These are phyloP conservation scores for Rhinoraja longicauda DNA, from an alignment of 2,797 vertebrate genomes.

Conservation along the genomic window DNA sequence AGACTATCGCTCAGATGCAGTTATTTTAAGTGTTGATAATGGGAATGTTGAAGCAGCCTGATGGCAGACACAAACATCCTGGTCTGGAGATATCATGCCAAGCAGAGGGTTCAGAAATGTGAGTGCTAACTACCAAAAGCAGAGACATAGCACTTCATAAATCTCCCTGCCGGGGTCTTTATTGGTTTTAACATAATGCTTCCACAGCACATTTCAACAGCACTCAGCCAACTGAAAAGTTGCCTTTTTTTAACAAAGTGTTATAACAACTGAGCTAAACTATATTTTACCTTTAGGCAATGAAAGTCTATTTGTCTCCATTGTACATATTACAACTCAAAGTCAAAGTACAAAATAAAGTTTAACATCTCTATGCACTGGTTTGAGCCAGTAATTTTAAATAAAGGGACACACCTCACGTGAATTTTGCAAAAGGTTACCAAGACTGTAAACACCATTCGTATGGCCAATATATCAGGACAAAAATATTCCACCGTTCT, in stretches of 20 bases:
- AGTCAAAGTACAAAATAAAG: background rate
- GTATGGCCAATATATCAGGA: background rate
- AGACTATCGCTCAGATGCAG: background rate
- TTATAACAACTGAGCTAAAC: conserved; percentile 30
- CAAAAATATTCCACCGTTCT: background rate
- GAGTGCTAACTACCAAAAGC: conserved; percentile 23
- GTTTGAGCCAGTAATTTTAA: background rate
- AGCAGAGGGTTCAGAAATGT: background rate
- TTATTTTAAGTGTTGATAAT: background rate
- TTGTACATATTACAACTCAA: conserved; percentile 9
- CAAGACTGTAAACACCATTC: background rate
- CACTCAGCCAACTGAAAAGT: conserved; percentile 24
- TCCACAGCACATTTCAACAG: conserved; percentile 35
- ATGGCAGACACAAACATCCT: conserved; percentile 15
- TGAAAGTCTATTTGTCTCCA: background rate
- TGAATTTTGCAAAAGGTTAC: background rate
- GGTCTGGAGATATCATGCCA: background rate
- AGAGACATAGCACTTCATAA: conserved; percentile 22
- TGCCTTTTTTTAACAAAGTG: background rate
- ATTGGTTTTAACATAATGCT: conserved; percentile 33
- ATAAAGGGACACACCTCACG: background rate
- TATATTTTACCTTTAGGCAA: background rate
- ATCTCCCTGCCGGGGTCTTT: conserved; percentile 3
- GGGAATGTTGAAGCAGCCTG: background rate
- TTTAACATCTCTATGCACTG: background rate